Conservation (phyloP, 1,140 invertebrate species). For the Scaptomyza hsui region DNA sequence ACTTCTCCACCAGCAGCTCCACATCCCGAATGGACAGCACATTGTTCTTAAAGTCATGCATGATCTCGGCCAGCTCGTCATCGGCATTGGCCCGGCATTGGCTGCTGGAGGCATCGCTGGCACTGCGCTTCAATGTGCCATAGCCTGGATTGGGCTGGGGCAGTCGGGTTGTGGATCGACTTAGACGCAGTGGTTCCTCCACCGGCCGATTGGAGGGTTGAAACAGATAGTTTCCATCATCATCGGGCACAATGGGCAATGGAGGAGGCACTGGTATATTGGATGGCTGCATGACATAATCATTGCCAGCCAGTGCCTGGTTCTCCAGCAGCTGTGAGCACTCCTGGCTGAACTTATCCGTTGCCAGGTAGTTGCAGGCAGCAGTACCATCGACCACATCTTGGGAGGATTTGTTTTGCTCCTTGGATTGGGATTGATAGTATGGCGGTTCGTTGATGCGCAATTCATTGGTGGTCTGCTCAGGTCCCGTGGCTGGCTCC, state of each 20-base stretch:
- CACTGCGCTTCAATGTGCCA: constrained; percentile 73
- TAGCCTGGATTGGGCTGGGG: constrained; percentile 41
- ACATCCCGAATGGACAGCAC: constrained; percentile 93
- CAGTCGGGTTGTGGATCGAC: constrained; percentile 44
- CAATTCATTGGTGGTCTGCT: constrained; percentile 77
- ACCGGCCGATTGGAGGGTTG: constrained; percentile 87
- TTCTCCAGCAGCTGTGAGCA: constrained; percentile 81
- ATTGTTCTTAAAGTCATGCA: constrained; percentile 95
- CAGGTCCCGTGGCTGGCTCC: constrained; percentile 47
- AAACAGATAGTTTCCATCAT: constrained; percentile 85
- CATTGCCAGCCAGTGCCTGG: constrained; percentile 67
- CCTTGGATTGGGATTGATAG: constrained; percentile 82
- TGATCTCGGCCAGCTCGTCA: constrained; percentile 93
- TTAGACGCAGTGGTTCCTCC: constrained; percentile 57
- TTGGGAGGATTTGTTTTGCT: constrained; percentile 60
- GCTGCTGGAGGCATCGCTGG: constrained; percentile 64
- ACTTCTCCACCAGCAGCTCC: constrained; percentile 92
- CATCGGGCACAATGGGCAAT: constrained; percentile 32
- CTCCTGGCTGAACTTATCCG: constrained; percentile 82
- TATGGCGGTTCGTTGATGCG: constrained; percentile 81
- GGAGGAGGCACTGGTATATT: constrained; percentile 64
- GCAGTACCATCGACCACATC: constrained; percentile 68
- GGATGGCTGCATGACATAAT: constrained; percentile 81
- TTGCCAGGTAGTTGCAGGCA: constrained; percentile 42
- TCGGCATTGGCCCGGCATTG: constrained; percentile 86